Base-by-base conservation (phyloP, 1,140 invertebrate genomes). In the Acromyrmex echinatior region DNA sequence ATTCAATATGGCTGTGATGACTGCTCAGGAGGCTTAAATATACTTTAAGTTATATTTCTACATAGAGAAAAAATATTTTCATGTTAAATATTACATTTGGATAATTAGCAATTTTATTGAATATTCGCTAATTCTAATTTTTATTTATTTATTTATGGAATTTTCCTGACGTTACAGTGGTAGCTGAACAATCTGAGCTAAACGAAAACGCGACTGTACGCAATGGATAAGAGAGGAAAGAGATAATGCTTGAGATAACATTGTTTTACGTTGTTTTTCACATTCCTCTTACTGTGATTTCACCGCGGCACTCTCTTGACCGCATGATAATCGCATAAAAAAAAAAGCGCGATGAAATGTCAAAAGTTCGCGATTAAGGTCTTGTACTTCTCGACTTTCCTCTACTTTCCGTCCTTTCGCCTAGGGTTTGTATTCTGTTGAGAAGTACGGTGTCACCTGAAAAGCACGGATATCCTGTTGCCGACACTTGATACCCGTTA, bases 381-480 rank as follows among this genome's bases (percentile, higher is more conserved):
- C 35, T 21, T 62, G n/a, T 12, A 4, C 28, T 4, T 45, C 49
- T 58, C 56, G 28, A 16, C 62, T 39, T 14, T 18, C 21, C 6
- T 16, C 31, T 16, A 31, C 18, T 25, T 53, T 53, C 63, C 16
- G 21, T 68, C 25, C 35, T 56, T 16, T 53, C 14, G 21, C 6
- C 0, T 53, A 53, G 28, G 14, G 18, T 31, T 2, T n/a, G 18
- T 9, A 39, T 70, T 56, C 14, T 39, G 18, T 35, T 21, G 16
- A 58, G 21, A 81, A 49, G 21, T 16, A 31, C 49, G 21, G 14
- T 53, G n/a, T 71, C 65, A 39, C 21, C 39, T 56, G 31, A 81
- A 81, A 71, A 70, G 35, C 65, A n/a, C 45, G 65, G 78, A 80
- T 71, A 71, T 81, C 65, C 65, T 71, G 31, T 81, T 81, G 28